These are phyloP conservation scores for Scelioninae gen. 1 DNA, from an alignment of 2,888 invertebrate species.

Conservation along the genomic window DNA sequence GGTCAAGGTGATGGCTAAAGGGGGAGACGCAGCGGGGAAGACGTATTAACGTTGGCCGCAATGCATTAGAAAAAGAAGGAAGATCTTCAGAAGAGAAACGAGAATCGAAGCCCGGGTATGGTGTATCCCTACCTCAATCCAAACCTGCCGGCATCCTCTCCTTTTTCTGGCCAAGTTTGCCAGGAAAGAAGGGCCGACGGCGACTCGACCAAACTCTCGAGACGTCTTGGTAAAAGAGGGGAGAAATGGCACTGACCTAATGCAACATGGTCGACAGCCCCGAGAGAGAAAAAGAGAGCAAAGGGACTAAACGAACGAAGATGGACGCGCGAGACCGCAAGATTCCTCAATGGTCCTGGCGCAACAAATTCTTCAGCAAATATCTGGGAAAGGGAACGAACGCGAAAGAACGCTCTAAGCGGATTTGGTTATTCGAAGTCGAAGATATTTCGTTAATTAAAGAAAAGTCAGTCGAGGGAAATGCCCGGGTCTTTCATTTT, in stretches of 20 bases:
- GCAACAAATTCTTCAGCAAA: conserved; percentile 62
- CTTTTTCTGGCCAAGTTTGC: conserved; percentile 69
- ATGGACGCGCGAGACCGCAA: conserved; percentile 66
- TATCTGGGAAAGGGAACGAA: conserved; percentile 22
- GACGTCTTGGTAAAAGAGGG: conserved; percentile 20
- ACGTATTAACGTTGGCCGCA: no score
- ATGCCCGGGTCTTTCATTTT: neutral
- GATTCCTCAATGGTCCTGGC: conserved; percentile 68
- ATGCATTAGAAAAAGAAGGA: no score
- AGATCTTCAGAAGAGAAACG: no score
- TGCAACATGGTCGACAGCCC: conserved; percentile 77
- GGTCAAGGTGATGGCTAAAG: no score
- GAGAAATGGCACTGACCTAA: conserved; percentile 81
- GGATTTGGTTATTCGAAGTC: conserved; percentile 19
- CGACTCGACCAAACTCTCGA: conserved; percentile 67
- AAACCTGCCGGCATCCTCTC: conserved; percentile 71
- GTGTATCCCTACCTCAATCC: conserved; percentile 70
- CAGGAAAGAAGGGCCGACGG: conserved; percentile 67
- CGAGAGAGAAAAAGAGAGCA: conserved; percentile 70
- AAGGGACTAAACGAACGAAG: conserved; percentile 66
- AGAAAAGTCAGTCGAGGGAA: conserved; percentile 24
- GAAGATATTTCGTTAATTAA: conserved; percentile 38
- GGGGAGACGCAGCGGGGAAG: no score
- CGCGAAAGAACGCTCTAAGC: neutral
- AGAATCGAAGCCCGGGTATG: conserved; percentile 74